These are phyloP conservation scores for Chrysoperla carnea DNA, from an alignment of 1,140 invertebrate genomes.

Conservation along the genomic window DNA sequence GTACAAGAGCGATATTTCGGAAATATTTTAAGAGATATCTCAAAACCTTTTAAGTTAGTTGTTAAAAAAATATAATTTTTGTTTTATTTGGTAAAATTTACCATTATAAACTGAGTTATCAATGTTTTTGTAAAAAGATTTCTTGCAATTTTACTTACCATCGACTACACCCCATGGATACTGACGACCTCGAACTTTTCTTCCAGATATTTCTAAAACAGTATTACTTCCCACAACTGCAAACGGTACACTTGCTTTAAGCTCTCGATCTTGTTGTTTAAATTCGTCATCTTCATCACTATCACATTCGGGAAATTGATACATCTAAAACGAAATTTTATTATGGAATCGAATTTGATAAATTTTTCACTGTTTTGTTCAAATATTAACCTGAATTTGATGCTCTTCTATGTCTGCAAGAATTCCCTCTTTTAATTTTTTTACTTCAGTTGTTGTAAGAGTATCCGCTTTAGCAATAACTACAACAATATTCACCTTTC, in stretches of 20 bases:
- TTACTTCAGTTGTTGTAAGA: slow-evolving; percentile 74
- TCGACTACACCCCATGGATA: slow-evolving; percentile 98
- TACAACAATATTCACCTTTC: slow-evolving; percentile 94
- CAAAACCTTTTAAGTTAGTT: too few species aligned
- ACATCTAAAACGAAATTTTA: slow-evolving; percentile 39
- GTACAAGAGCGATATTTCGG: too few species aligned
- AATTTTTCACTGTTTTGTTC: too few species aligned
- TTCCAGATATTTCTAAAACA: slow-evolving; percentile 81
- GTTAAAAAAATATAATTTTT: too few species aligned
- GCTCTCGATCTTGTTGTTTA: slow-evolving; percentile 74
- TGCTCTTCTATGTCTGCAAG: slow-evolving; percentile 62
- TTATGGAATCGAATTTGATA: too few species aligned
- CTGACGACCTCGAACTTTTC: slow-evolving; percentile 74
- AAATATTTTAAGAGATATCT: too few species aligned
- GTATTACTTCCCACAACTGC: slow-evolving; percentile 92
- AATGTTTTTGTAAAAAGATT: too few species aligned
- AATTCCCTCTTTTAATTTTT: slow-evolving; percentile 72
- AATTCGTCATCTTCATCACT: slow-evolving; percentile 88
- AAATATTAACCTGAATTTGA: slow-evolving; percentile 51
- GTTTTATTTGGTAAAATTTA: too few species aligned
- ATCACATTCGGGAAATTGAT: slow-evolving; percentile 94
- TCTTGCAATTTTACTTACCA: slow-evolving; percentile 40
- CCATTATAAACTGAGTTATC: too few species aligned
- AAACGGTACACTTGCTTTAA: slow-evolving; percentile 87
- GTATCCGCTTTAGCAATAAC: slow-evolving; percentile 97